Conservation (phyloP, 2,888 invertebrate species). For the Agriopis marginaria region DNA sequence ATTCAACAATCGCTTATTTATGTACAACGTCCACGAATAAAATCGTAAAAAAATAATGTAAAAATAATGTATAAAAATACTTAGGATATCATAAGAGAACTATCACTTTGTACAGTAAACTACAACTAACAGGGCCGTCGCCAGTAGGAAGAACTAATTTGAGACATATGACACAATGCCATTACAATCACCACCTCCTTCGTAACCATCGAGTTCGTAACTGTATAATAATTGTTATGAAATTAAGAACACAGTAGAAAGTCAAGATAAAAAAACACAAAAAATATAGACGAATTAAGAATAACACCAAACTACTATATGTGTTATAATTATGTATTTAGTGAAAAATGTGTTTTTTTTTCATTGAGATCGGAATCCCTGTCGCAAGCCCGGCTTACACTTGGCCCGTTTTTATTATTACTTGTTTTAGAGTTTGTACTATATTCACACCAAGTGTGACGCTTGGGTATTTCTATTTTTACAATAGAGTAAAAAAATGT, state of each 20-base stretch:
- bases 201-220: not conserved
- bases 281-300: too few relatives aligned
- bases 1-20: slow-evolving; percentile 69
- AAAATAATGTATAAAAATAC: slow-evolving; percentile 86
- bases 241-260: not conserved
- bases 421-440: too few relatives aligned
- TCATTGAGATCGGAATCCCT: too few relatives aligned
- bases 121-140: slow-evolving; percentile 71
- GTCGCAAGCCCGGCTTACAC: too few relatives aligned
- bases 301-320: too few relatives aligned
- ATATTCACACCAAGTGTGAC: too few relatives aligned
- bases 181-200: not conserved
- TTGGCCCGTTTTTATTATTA: too few relatives aligned
- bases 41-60: slow-evolving; percentile 84
- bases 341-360: too few relatives aligned
- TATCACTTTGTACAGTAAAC: slow-evolving; percentile 85
- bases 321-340: too few relatives aligned
- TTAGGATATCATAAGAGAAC: slow-evolving; percentile 84
- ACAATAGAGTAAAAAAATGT: too few relatives aligned
- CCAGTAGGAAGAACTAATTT: slow-evolving; percentile 68
- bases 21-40: slow-evolving; percentile 78
- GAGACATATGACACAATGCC: slow-evolving; percentile 19
- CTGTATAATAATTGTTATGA: not conserved
- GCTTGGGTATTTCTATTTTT: too few relatives aligned
- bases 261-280: too few relatives aligned